Evolutionary conservation across 1,140 invertebrate genomes (phyloP), one percentile per base, ranked within the genome.

Genomic region (Bombyx mandarina): DNA sequence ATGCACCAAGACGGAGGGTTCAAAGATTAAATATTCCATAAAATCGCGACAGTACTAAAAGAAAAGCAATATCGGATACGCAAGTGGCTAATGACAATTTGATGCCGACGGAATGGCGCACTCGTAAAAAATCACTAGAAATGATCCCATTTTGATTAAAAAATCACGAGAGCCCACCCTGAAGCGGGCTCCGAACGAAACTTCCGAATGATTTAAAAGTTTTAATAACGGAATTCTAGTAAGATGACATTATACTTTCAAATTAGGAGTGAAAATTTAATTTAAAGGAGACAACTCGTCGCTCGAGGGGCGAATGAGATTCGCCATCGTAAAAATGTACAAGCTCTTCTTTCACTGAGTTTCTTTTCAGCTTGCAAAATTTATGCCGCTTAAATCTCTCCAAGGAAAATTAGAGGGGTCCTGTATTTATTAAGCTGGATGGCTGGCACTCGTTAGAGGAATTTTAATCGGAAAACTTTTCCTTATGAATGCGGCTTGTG

Each of bases 211-310:
- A 89, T 89, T 89, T 89, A 88, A 84, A 86, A 83, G 77, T 88
- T 89, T 89, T 89, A 89, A 89, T 89, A 89, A 89, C 82, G 79
- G 74, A 79, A 84, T 88, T 75, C 87, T 82, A 89, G 81, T 87
- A 77, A 82, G 84, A 89, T 89, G 85, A 88, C 87, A 89, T 89
- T 89, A 89, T 89, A 89, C 86, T 89, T 89, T 89, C 87, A 89
- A 89, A 89, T 89, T 89, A 83, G 83, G 86, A 88, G 87, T 87
- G 84, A 88, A 89, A 89, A 89, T 89, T 89, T 89, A 89, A 89
- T 89, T 89, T 88, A 86, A 88, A 88, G 86, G 84, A 79, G 82
- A 85, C 82, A 84, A 83, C 69, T 85, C 79, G 80, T 67, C 76
- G 78, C 69, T 74, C 68, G 73, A 79, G 82, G 86, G 84, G 77